Evolutionary conservation across 2,797 vertebrate genomes (phyloP), one percentile per base, ranked within the genome.

Genomic region (Moxostoma hubbsi): DNA sequence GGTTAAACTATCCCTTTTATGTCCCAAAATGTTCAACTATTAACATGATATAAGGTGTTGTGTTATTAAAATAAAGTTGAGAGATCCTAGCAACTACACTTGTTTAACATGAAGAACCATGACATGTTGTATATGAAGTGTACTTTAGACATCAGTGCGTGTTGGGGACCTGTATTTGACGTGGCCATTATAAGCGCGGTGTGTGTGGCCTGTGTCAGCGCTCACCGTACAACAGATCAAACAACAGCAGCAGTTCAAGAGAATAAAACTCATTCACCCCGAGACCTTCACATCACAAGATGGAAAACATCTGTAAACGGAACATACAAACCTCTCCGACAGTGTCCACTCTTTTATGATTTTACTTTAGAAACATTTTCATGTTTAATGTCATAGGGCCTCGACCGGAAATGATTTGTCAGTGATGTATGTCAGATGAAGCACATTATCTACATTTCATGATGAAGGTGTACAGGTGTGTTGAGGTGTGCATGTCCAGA

Each of bases 141-240:
- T 24, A 24, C 24, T 24, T 24, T 24, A 24, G 24, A 24, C 24
- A 24, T 24, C 24, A 24, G 24, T 24, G 24, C 24, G 24, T 24
- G 24, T 1, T 1, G 24, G 24, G 24, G 24, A 3, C 24, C 24
- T 24, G 1, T 24, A 0, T 24, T 24, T 2, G 24, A 24, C 24
- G 2, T 24, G 68, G 47, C 49, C 62, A n/a, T 63, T 46, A 4
- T 5, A 76, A 55, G n/a, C 0, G 67, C 90, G 82, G 88, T 64
- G 90, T 93, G 92, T 94, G 93, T 93, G 93, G 91, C 87, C 92
- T 79, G 36, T 90, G 92, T 92, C 92, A 90, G 88, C 11, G 75
- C 77, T 77, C 74, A 75, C 92, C 90, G 90, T 88, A 89, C 91
- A 87, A 82, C 89, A 92, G 93, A 94, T 94, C 93, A 94, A 93